These are phyloP conservation scores for Megaleporinus macrocephalus DNA, from an alignment of 2,113 vertebrate genomes.

Conservation along the genomic window DNA sequence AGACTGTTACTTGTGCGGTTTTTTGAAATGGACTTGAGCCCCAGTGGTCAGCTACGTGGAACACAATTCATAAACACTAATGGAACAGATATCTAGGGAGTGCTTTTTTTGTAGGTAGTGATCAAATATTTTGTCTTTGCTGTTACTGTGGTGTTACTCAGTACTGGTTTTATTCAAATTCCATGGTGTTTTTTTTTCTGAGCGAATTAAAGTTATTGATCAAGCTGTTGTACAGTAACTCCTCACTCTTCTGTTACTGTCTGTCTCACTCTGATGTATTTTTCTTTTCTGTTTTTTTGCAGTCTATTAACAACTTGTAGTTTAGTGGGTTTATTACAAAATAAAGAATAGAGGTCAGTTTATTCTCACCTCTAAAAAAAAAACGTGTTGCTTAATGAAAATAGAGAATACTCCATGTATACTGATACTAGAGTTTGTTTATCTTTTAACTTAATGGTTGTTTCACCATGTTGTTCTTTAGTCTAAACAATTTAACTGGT, in stretches of 20 bases:
- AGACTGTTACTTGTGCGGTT: conserved; percentile 63
- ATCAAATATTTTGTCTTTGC: conserved; percentile 48
- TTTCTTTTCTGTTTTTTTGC: conserved; percentile 37
- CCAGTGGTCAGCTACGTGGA: not conserved
- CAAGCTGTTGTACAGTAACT: conserved; percentile 48
- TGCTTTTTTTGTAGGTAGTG: conserved; percentile 21
- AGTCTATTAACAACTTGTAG: not conserved
- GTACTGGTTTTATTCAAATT: conserved; percentile 50
- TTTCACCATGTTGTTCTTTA: not conserved
- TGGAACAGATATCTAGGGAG: conserved; percentile 25
- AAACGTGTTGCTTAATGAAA: not conserved
- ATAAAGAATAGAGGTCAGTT: too few relatives aligned
- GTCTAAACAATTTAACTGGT: not conserved
- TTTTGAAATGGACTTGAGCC: not conserved
- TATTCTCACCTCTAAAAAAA: too few relatives aligned
- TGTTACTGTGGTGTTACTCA: conserved; percentile 45
- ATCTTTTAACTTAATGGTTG: not conserved
- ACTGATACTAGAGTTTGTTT: not conserved
- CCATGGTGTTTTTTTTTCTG: conserved; percentile 60
- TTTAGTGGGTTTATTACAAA: too few relatives aligned
- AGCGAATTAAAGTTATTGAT: conserved; percentile 63
- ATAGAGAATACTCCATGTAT: not conserved
- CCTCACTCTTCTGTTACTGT: not conserved
- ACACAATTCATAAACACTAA: conserved; percentile 25
- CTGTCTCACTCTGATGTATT: not conserved